These are phyloP conservation scores for Drosophila trapezifrons DNA, from an alignment of 1,140 invertebrate species.

Conservation along the genomic window DNA sequence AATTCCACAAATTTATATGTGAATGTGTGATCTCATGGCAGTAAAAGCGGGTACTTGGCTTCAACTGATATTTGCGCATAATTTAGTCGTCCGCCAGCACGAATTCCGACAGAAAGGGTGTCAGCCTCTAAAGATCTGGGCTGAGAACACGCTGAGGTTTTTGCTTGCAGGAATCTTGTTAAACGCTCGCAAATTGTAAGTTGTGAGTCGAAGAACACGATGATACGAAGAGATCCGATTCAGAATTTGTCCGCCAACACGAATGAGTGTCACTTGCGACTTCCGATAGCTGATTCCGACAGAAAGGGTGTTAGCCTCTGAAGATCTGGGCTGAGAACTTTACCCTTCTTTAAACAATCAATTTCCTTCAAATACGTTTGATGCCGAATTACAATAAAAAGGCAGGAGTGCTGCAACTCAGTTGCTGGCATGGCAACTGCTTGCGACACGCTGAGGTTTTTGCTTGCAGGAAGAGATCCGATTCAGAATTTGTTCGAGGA, in stretches of 20 bases:
- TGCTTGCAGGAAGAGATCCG: neutral
- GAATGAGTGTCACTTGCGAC: too few species aligned
- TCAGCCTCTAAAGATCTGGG: too few species aligned
- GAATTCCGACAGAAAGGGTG: too few species aligned
- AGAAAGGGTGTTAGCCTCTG: too few species aligned
- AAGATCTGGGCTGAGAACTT: too few species aligned
- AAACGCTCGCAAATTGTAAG: neutral
- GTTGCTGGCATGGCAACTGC: neutral
- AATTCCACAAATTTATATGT: slow-evolving; percentile 2
- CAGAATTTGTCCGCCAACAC: too few species aligned
- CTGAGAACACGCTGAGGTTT: neutral
- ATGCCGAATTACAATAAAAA: neutral
- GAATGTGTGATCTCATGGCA: neutral
- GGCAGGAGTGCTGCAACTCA: neutral
- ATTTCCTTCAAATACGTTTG: too few species aligned
- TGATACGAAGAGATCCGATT: too few species aligned
- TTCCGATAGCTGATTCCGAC: too few species aligned
- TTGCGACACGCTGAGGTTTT: neutral
- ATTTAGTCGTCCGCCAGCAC: neutral
- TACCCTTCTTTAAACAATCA: too few species aligned
- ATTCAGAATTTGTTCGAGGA: too few species aligned
- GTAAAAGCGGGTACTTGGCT: neutral
- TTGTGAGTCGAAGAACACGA: neutral
- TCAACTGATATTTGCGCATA: neutral
- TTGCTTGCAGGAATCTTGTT: neutral